Conservation (phyloP, 1,140 invertebrate genomes). For the Akabosia matsudoensis region DNA sequence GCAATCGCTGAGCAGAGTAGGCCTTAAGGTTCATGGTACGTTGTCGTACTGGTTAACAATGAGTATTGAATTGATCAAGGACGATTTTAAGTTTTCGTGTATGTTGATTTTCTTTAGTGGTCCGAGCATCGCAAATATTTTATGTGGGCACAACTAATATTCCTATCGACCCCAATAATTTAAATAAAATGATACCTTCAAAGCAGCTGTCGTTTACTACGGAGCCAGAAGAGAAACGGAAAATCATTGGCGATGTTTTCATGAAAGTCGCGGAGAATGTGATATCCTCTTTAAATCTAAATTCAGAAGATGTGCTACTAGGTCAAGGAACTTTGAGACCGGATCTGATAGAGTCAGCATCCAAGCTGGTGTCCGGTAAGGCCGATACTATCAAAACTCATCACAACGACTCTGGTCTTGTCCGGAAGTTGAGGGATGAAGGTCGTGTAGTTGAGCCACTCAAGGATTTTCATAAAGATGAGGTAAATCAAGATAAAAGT, state of each 20-base stretch:
- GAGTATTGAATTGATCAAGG: no score
- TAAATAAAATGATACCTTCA: constrained; percentile 58
- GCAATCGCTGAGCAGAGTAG: constrained; percentile 76
- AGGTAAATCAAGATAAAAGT: constrained; percentile 61
- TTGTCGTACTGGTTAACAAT: constrained; percentile 21
- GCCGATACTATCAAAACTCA: constrained; percentile 99
- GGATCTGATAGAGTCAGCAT: constrained; percentile 97
- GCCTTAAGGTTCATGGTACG: constrained; percentile 74
- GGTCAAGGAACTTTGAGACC: constrained; percentile 91
- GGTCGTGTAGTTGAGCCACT: constrained; percentile 95
- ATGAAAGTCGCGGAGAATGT: constrained; percentile 83
- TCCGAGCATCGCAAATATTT: constrained; percentile 71
- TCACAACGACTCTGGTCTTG: constrained; percentile 96
- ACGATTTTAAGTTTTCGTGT: constrained; percentile 10
- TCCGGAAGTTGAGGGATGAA: constrained; percentile 77
- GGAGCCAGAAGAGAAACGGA: constrained; percentile 93
- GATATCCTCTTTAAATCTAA: constrained; percentile 74
- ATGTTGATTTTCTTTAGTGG: constrained; percentile 53
- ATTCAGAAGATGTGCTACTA: constrained; percentile 78
- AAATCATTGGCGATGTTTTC: constrained; percentile 98
- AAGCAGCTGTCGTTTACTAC: constrained; percentile 81
- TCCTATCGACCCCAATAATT: constrained; percentile 60
- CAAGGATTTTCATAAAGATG: constrained; percentile 99
- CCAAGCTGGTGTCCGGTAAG: constrained; percentile 69
- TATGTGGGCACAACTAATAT: constrained; percentile 71